These are phyloP conservation scores for Adoxophyes honmai DNA, from an alignment of 1,140 invertebrate species.

Conservation along the genomic window DNA sequence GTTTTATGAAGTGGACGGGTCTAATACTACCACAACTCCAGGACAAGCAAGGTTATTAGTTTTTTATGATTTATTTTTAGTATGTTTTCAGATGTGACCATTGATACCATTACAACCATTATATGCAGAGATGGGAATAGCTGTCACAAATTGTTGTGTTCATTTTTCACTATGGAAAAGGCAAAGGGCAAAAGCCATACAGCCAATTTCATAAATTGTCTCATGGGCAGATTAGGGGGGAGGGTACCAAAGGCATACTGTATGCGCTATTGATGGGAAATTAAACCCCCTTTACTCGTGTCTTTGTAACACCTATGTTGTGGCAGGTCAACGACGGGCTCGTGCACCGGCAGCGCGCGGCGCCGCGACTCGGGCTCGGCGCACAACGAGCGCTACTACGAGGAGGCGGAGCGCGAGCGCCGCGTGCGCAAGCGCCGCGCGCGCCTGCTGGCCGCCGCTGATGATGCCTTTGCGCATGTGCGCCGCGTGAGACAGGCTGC, in stretches of 20 bases:
- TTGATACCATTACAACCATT: no score
- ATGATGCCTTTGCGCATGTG: slow-evolving; percentile 98
- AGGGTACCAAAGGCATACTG: no score
- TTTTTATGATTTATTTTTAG: not conserved
- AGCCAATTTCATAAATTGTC: no score
- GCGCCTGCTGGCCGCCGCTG: slow-evolving; percentile 92
- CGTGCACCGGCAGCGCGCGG: slow-evolving; percentile 57
- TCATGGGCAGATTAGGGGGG: no score
- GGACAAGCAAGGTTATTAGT: slow-evolving; percentile 78
- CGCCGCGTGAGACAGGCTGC: slow-evolving; percentile 83
- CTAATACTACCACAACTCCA: slow-evolving; percentile 84
- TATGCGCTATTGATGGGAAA: no score
- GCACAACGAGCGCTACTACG: slow-evolving; percentile 98
- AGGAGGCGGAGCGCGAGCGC: slow-evolving; percentile 97
- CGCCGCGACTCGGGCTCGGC: slow-evolving; percentile 91
- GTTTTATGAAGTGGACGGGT: slow-evolving; percentile 97
- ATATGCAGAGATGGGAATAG: no score
- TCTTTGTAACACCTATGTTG: not conserved
- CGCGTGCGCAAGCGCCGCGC: slow-evolving; percentile 94
- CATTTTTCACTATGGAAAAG: no score
- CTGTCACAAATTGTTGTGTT: no score
- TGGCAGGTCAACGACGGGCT: slow-evolving; percentile 43
- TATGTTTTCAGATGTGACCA: no score
- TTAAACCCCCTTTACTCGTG: no score
- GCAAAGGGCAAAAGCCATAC: no score